Conservation (phyloP, 2,113 vertebrate genomes). For the Brevimyrus niger region DNA sequence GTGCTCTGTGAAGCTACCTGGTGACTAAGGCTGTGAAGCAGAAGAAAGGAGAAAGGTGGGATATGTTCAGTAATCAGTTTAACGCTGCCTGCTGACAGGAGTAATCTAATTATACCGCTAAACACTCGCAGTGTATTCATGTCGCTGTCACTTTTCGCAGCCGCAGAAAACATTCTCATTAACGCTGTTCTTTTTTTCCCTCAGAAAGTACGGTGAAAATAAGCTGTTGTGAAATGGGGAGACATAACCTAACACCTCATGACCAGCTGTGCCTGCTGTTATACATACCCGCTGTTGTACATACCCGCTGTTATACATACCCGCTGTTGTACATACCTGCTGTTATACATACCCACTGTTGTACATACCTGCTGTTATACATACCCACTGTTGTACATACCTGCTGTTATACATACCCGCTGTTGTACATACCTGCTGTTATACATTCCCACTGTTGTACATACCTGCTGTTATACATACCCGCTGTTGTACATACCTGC, state of each 20-base stretch:
- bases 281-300: background rate
- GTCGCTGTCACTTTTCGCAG: constrained; percentile 21
- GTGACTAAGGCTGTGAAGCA: constrained; percentile 35
- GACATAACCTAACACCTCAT: background rate
- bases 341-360: too few relatives aligned
- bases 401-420: background rate
- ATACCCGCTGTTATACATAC: background rate
- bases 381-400: background rate
- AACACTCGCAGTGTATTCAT: constrained; percentile 29
- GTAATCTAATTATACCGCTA: constrained; percentile 59
- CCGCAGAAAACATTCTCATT: constrained; percentile 26
- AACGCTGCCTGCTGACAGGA: constrained; percentile 41
- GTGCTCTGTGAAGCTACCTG: constrained; percentile 32
- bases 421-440: background rate
- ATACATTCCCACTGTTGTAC: background rate
- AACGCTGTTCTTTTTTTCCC: constrained; percentile 22
- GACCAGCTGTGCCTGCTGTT: background rate
- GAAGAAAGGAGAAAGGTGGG: constrained; percentile 27
- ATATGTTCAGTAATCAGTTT: constrained; percentile 43
- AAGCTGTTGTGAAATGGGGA: background rate
- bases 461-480: background rate
- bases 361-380: background rate
- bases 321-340: background rate
- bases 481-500: background rate
- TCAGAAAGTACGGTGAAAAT: constrained; percentile 14